Evolutionary conservation across 2,888 invertebrate genomes (phyloP).

Genomic region (Ypsolopha sequella): DNA sequence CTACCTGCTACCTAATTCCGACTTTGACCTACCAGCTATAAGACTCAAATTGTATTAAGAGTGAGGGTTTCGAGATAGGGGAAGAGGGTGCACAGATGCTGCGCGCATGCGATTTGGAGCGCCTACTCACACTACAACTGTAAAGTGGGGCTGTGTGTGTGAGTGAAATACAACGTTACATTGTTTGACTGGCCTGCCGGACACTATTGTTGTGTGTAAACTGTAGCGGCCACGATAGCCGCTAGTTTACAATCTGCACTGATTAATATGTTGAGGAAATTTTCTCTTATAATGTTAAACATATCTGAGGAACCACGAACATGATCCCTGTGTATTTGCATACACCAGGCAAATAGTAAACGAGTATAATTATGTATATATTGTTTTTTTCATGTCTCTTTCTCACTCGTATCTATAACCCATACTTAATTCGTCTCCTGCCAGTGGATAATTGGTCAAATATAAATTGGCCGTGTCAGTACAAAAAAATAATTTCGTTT

Average conservation of each 20-base stretch:
- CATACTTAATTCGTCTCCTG: no score
- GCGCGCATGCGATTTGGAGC: constrained; percentile 56
- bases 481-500: no score
- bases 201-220: constrained; percentile 45
- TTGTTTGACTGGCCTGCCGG: constrained; percentile 41
- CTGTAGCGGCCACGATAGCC: constrained; percentile 32
- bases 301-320: no score
- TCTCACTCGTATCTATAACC: no score
- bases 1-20: neutral
- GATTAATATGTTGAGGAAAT: constrained; percentile 27
- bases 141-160: constrained; percentile 25
- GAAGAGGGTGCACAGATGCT: constrained; percentile 57
- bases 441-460: no score
- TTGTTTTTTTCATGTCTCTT: no score
- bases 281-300: constrained; percentile 4
- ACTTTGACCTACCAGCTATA: constrained; percentile 12
- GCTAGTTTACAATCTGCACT: constrained; percentile 29
- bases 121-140: constrained; percentile 20
- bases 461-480: no score
- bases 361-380: no score
- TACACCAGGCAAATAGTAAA: no score
- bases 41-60: neutral
- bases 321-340: no score
- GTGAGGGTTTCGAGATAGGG: constrained; percentile 29
- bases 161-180: constrained; percentile 25